Percentiles rank a stretch among this genome's conserved stretches.
These are phyloP conservation scores for Nematostella vectensis DNA, from an alignment of 92 coral and sea anemone genomes.

Conservation along the genomic window DNA sequence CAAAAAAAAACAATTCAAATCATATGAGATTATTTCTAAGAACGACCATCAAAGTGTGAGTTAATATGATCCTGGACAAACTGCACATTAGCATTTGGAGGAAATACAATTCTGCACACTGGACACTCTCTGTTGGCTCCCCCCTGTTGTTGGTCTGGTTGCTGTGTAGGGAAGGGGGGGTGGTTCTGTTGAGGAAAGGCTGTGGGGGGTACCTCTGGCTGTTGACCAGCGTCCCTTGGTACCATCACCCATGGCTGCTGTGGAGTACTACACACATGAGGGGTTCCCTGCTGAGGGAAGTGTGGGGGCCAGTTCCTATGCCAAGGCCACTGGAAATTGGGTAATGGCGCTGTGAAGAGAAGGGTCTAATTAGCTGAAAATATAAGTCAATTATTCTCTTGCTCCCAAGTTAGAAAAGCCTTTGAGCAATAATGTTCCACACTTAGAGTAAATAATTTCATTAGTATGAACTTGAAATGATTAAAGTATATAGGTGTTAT, in stretches of 20 bases:
- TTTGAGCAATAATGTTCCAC: no score
- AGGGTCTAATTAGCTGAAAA: neutral
- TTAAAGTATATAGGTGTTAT: no score
- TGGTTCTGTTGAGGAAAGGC: slow-evolving; percentile 4
- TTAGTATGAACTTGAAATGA: no score
- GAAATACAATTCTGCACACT: slow-evolving; percentile 68
- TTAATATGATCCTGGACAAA: slow-evolving; percentile 63
- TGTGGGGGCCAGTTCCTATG: neutral
- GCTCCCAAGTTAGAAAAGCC: no score
- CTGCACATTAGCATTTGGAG: slow-evolving; percentile 48
- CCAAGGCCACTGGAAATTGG: slow-evolving; percentile 40
- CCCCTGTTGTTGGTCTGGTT: slow-evolving; percentile 13
- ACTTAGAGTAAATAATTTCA: no score
- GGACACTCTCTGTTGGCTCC: slow-evolving; percentile 65
- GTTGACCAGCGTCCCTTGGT: slow-evolving; percentile 9
- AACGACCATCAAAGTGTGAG: slow-evolving; percentile 35
- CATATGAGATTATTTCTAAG: no score
- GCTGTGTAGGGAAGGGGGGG: slow-evolving; percentile 11
- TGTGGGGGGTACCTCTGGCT: slow-evolving; percentile 14
- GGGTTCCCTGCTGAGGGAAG: neutral
- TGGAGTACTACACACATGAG: no score
- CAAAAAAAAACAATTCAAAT: no score
- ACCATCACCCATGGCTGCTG: slow-evolving; percentile 4
- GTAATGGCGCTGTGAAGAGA: slow-evolving; percentile 9
- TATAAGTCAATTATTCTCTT: no score